phyloP scores from a whole-genome alignment of 2,113 vertebrate species.

The Dromaius novaehollandiae region DNA sequence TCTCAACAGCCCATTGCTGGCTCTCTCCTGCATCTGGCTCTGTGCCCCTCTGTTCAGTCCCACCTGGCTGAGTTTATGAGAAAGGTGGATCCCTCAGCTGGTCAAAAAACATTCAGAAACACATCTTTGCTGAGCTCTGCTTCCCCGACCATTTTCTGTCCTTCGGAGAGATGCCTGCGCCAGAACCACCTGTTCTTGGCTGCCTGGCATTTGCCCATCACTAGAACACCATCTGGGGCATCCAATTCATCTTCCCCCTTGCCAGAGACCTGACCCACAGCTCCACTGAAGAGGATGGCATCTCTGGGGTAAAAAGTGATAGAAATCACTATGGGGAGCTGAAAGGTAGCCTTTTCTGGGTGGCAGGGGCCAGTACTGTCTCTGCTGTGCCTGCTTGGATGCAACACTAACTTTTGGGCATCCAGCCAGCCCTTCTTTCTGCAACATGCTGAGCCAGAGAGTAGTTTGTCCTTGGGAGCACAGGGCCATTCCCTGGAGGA shows the following conservation, averaged over 20 bases:
- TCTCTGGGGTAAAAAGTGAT: not conserved
- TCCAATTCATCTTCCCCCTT: not conserved
- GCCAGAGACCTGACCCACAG: not conserved
- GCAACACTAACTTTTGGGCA: not conserved
- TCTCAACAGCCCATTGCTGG: not conserved
- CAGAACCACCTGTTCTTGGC: not conserved
- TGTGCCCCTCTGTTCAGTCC: not conserved
- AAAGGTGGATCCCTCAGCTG: not conserved
- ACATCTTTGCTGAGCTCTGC: not conserved
- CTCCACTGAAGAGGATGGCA: not conserved
- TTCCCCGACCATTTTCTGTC: not conserved
- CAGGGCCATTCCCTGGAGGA: not conserved
- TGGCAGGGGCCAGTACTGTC: not conserved
- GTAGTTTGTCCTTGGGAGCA: not conserved
- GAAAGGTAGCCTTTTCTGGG: not conserved
- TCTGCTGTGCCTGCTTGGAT: not conserved
- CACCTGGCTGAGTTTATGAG: not conserved
- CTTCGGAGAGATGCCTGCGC: not conserved
- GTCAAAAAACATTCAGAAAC: not conserved
- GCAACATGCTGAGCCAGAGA: not conserved
- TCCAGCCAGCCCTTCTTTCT: not conserved
- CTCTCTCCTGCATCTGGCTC: not conserved
- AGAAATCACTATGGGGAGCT: not conserved
- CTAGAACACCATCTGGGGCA: fast-evolving
- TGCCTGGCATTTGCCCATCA: not conserved